Base-by-base conservation (phyloP, 1,140 invertebrate genomes). In the Drosophila oshimai region DNA sequence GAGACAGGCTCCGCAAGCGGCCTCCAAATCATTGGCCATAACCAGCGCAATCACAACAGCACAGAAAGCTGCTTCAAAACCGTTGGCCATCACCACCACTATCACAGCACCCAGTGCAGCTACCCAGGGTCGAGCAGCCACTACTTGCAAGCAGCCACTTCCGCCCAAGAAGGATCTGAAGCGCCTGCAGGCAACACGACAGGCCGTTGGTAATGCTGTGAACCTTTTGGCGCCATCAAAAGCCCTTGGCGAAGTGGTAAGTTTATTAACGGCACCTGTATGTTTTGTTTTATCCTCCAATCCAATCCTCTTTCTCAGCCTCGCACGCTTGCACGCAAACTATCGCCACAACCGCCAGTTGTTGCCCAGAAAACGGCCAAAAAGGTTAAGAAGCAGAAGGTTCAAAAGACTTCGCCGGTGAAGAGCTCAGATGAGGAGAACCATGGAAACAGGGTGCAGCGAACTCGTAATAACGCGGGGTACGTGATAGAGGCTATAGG, bases 351-450 rank as follows among this genome's bases (percentile, higher is more conserved):
- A 5, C 53, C 67, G 12, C 37, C 47, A 12, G 10, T 12, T 0
- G 28, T 26, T 1, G 26, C 9, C 6, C 57, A 62, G 6, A 50
- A 28, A 0, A 0, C 24, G 4, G 3, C 7, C 9, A 45, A 68
- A n/a, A 44, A 47, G n/a, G 54, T 39, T 2, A 51, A 68, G 4
- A 41, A 58, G 17, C 53, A 33, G 24, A 44, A 78, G 53, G 0
- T 37, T 0, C 42, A 53, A 15, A 15, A 31, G 15, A n/a, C 7
- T 5, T 74, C 80, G 1, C 75, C 80, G 22, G 3, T 46, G 0
- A 87, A 81, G n/a, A 87, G 73, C 18, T 87, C 83, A 0, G 83
- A 87, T 36, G 73, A 88, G 18, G 81, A 87, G 37, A 88, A 81
- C 41, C 53, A 57, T 15, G 42, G n/a, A 12, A 6, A 37, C 1